phyloP scores from a whole-genome alignment of 2,888 invertebrate species.

The Drosophila aldrichi region DNA sequence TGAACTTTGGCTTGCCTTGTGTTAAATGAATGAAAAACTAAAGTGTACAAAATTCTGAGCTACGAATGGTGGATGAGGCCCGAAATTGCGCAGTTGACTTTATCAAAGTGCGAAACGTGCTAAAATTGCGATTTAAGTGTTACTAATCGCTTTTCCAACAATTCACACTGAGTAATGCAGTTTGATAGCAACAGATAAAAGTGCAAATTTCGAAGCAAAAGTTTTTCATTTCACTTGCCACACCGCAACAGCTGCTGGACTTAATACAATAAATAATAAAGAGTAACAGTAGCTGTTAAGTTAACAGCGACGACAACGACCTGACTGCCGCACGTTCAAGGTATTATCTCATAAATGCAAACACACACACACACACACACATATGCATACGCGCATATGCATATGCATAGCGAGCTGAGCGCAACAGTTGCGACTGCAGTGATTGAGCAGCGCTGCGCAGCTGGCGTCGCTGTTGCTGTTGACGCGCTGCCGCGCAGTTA shows the following conservation, averaged over 20 bases:
- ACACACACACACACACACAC: constrained; percentile 24
- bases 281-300: constrained; percentile 24
- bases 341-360: constrained; percentile 76
- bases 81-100: constrained; percentile 57
- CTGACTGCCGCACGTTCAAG: constrained; percentile 80
- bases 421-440: constrained; percentile 70
- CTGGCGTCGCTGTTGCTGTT: constrained; percentile 16
- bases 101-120: constrained; percentile 32
- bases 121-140: background rate
- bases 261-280: constrained; percentile 24
- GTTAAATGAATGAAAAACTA: constrained; percentile 40
- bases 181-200: constrained; percentile 18
- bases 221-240: constrained; percentile 66
- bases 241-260: constrained; percentile 14
- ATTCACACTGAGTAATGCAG: constrained; percentile 34
- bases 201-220: constrained; percentile 16
- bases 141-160: background rate
- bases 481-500: constrained; percentile 15
- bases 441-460: constrained; percentile 44
- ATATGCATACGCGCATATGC: background rate
- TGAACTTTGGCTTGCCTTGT: constrained; percentile 49
- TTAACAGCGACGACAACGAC: constrained; percentile 66
- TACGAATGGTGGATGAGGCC: constrained; percentile 28
- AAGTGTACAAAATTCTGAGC: constrained; percentile 10
- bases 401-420: constrained; percentile 49